These are phyloP conservation scores for Ericerus pela DNA, from an alignment of 1,140 invertebrate species.

Conservation along the genomic window DNA sequence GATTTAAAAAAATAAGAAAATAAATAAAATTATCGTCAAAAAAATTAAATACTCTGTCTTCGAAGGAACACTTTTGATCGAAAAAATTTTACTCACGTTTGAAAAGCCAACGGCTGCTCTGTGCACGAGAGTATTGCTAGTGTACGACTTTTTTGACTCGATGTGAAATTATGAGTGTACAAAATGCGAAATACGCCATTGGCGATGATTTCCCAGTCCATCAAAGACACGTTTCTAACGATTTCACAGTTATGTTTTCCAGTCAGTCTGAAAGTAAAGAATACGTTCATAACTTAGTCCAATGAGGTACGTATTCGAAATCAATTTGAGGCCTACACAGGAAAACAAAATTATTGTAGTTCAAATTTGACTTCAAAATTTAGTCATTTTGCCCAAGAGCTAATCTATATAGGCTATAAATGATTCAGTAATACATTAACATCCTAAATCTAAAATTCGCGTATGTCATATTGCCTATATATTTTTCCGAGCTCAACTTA, in stretches of 20 bases:
- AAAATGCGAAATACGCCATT: neutral
- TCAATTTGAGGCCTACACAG: too few relatives aligned
- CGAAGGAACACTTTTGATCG: too few relatives aligned
- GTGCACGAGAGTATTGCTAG: neutral
- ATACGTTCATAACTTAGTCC: too few relatives aligned
- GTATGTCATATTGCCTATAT: too few relatives aligned
- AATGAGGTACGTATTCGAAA: too few relatives aligned
- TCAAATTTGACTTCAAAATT: too few relatives aligned
- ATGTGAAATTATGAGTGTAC: neutral
- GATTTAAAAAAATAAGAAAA: neutral
- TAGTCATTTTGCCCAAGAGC: too few relatives aligned
- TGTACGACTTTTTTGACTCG: neutral
- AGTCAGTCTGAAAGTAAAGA: neutral
- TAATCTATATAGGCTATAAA: too few relatives aligned
- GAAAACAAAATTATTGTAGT: too few relatives aligned
- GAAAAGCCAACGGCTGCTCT: neutral
- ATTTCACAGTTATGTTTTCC: neutral
- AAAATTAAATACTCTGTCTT: neutral
- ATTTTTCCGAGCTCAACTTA: too few relatives aligned
- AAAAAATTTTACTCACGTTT: constrained; percentile 1
- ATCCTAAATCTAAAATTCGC: too few relatives aligned
- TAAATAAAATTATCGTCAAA: neutral
- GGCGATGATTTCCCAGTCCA: neutral
- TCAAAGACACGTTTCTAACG: neutral
- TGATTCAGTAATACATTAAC: too few relatives aligned